Percentiles rank a stretch among this genome's conserved stretches.
phyloP scores from a whole-genome alignment of 2,113 vertebrate genomes.

The Oryzias curvinotus region DNA sequence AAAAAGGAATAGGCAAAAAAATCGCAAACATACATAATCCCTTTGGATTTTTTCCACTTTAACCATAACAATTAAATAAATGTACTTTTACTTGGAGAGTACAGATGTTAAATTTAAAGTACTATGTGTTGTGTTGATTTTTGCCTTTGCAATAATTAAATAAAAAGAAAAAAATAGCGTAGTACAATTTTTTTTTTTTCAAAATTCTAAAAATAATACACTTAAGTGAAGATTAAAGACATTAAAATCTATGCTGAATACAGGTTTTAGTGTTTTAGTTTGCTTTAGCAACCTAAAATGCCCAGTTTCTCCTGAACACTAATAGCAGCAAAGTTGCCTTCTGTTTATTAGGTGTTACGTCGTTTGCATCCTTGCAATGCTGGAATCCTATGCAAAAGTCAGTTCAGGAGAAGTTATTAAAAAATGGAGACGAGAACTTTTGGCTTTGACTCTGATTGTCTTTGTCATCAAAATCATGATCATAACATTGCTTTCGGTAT shows the following conservation, averaged over 20 bases:
- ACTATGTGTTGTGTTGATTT: too few relatives aligned
- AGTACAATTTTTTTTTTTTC: too few relatives aligned
- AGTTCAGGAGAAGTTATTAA: neutral
- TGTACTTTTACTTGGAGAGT: too few relatives aligned
- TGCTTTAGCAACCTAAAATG: neutral
- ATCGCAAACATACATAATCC: too few relatives aligned
- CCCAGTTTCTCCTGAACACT: neutral
- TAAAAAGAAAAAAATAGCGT: too few relatives aligned
- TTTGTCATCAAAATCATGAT: neutral
- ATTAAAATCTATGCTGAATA: neutral
- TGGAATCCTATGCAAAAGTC: neutral
- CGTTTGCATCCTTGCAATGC: neutral
- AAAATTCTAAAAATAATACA: too few relatives aligned
- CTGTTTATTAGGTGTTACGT: neutral
- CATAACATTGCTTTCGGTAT: neutral
- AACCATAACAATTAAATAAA: too few relatives aligned
- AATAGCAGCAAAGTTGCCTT: neutral
- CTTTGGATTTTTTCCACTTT: too few relatives aligned
- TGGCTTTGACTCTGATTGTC: conserved; percentile 7
- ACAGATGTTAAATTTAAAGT: too few relatives aligned
- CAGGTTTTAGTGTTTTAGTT: neutral
- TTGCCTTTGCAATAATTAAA: too few relatives aligned
- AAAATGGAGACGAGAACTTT: neutral
- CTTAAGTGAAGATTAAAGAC: too few relatives aligned
- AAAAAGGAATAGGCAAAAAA: too few relatives aligned